Conservation (phyloP, 2,113 vertebrate genomes). For the Erythrolamprus reginae region DNA sequence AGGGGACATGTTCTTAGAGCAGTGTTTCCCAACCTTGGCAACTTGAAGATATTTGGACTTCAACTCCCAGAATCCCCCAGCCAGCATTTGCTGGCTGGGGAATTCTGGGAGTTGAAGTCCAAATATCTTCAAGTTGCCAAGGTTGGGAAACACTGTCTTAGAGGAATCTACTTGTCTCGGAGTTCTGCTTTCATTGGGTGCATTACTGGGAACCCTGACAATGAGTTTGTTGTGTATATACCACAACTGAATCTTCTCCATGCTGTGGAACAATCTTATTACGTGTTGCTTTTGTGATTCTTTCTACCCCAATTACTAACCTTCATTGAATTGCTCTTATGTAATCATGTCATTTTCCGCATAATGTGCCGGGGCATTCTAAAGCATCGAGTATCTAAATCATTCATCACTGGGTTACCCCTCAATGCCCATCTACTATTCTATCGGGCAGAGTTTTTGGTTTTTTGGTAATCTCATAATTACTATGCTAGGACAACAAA, state of each 20-base stretch:
- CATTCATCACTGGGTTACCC: conserved; percentile 19
- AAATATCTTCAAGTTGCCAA: no score
- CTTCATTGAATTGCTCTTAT: not conserved
- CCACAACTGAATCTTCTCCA: not conserved
- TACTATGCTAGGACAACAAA: conserved; percentile 45
- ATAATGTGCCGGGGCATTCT: not conserved
- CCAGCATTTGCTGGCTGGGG: no score
- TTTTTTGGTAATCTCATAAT: conserved; percentile 39
- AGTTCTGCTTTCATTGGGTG: no score
- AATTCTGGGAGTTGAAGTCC: no score
- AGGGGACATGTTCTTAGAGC: no score
- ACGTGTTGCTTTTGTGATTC: not conserved
- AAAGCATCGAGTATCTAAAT: conserved; percentile 1
- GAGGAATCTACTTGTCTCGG: no score
- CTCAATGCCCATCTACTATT: conserved; percentile 23
- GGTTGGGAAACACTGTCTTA: no score
- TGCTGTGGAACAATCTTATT: not conserved
- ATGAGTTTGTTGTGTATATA: not conserved
- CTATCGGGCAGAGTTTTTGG: not conserved
- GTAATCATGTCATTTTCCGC: not conserved
- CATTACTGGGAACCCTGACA: no score
- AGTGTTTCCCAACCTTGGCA: no score
- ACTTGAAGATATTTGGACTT: no score
- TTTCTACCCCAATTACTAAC: not conserved
- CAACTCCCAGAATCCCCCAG: no score